Percentiles rank a stretch among this genome's conserved stretches.
phyloP scores from a whole-genome alignment of 2,113 vertebrate species.

The Oryctolagus cuniculus region DNA sequence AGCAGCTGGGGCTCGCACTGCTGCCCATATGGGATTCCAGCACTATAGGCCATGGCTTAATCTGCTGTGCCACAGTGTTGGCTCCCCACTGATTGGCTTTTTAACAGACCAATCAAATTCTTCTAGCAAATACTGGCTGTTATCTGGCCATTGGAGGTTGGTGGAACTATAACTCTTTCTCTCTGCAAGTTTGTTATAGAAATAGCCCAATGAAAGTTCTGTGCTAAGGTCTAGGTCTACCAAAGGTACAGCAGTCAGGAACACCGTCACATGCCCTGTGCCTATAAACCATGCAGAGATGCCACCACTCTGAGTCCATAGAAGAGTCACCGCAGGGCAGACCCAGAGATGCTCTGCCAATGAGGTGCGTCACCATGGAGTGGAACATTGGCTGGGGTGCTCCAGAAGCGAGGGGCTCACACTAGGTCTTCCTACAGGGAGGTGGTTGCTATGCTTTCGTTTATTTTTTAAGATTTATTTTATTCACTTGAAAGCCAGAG shows the following conservation, averaged over 20 bases:
- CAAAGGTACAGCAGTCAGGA: neutral
- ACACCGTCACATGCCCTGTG: neutral
- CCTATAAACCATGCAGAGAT: neutral
- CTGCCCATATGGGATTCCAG: too few relatives aligned
- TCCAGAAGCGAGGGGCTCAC: neutral
- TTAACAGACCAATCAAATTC: neutral
- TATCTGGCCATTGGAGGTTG: neutral
- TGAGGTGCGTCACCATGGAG: neutral
- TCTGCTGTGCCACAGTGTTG: too few relatives aligned
- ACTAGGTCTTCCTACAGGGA: neutral
- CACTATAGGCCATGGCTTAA: too few relatives aligned
- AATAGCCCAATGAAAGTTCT: neutral
- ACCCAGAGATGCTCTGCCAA: neutral
- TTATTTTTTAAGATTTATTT: neutral
- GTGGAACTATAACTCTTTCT: neutral
- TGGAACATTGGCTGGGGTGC: too few relatives aligned
- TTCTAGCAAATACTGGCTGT: neutral
- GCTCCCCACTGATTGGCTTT: neutral
- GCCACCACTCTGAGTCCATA: neutral
- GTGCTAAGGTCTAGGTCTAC: neutral
- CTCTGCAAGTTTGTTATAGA: neutral
- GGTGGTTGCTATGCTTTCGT: fast-evolving
- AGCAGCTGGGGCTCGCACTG: too few relatives aligned
- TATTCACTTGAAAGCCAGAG: too few relatives aligned
- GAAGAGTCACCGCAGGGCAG: neutral